These are phyloP conservation scores for Venustaconcha ellipsiformis DNA, from an alignment of 1,140 invertebrate genomes.

Conservation along the genomic window DNA sequence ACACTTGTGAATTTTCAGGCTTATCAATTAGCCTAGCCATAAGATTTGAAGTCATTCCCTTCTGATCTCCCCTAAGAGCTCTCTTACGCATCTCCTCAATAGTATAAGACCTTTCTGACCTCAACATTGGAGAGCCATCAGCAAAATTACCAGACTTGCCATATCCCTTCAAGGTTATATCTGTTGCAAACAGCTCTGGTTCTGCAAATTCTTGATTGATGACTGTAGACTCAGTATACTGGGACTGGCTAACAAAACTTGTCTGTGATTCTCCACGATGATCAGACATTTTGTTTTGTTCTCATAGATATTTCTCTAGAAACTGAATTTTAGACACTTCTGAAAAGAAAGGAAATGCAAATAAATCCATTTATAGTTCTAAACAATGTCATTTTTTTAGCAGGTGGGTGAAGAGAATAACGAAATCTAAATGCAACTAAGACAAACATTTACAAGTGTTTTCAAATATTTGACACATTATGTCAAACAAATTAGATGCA, in stretches of 20 bases:
- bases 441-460: no score
- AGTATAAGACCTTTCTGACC: constrained; percentile 15
- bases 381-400: no score
- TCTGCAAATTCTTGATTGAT: constrained; percentile 45
- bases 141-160: constrained; percentile 22
- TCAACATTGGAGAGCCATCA: background rate
- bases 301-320: no score
- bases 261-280: constrained; percentile 30
- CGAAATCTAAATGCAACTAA: no score
- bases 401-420: no score
- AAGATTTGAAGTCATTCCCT: constrained; percentile 25
- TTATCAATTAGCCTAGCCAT: constrained; percentile 28
- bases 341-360: no score
- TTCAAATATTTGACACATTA: no score
- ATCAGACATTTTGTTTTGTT: background rate
- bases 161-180: background rate
- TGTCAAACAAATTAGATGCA: no score
- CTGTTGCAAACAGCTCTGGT: constrained; percentile 25
- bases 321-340: no score
- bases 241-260: constrained; percentile 39
- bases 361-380: no score
- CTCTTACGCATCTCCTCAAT: constrained; percentile 24
- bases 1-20: constrained; percentile 26
- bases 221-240: constrained; percentile 46
- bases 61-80: constrained; percentile 12